Percentiles rank a stretch among this genome's conserved stretches.
Conservation (phyloP, 2,797 vertebrate genomes). For the Adelosebastes latens region DNA sequence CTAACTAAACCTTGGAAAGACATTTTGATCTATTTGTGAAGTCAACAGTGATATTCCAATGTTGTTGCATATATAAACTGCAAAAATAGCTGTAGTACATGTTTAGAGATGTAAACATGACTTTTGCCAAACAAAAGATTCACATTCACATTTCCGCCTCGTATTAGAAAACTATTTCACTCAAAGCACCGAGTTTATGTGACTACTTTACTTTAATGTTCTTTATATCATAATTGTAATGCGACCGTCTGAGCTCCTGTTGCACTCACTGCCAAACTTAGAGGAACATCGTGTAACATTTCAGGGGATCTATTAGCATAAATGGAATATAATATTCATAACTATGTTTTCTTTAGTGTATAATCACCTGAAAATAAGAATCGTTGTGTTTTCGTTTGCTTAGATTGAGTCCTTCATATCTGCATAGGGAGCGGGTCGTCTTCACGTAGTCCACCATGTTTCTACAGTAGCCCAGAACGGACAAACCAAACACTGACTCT, state of each 20-base stretch:
- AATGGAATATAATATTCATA: rapidly evolving
- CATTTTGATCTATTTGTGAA: background rate
- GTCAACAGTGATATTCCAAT: background rate
- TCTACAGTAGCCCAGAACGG: too few species aligned
- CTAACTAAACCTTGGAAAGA: background rate
- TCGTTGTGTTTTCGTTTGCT: too few species aligned
- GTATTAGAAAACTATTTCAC: background rate
- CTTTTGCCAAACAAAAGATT: background rate
- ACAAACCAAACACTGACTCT: too few species aligned
- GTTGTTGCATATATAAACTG: background rate
- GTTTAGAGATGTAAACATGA: background rate
- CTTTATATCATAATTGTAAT: background rate
- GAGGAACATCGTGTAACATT: too few species aligned
- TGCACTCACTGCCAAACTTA: background rate
- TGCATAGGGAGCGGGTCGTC: too few species aligned
- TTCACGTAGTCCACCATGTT: too few species aligned
- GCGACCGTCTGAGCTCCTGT: background rate
- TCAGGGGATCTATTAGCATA: too few species aligned
- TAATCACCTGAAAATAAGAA: too few species aligned
- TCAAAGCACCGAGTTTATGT: background rate
- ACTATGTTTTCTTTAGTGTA: too few species aligned
- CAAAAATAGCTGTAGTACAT: too few species aligned
- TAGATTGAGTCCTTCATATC: too few species aligned
- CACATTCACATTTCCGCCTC: background rate
- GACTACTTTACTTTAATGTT: background rate